Conservation (phyloP, 2,113 vertebrate genomes). For the Brachirus orientalis region DNA sequence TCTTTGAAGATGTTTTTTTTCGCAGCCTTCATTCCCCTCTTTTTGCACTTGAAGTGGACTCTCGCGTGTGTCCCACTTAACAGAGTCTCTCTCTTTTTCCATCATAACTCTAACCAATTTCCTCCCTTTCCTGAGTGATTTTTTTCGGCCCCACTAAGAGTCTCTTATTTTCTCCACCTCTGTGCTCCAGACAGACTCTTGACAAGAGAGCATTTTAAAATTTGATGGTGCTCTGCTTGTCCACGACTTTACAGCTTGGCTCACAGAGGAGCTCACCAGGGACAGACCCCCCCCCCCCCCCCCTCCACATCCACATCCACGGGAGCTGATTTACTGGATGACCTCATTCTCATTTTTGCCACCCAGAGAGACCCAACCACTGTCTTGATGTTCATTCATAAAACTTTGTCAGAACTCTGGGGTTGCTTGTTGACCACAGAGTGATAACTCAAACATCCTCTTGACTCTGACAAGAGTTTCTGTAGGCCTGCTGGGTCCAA, state of each 20-base stretch:
- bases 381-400: conserved; percentile 68
- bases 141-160: too few species aligned
- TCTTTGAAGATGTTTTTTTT: conserved; percentile 1
- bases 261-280: conserved; percentile 29
- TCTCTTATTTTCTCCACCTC: conserved; percentile 16
- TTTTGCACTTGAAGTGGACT: conserved; percentile 19
- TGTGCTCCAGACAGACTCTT: conserved; percentile 38
- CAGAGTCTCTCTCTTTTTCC: conserved; percentile 24
- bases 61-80: conserved; percentile 15
- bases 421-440: conserved; percentile 10
- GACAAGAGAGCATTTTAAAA: conserved; percentile 31
- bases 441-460: conserved; percentile 24
- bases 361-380: conserved; percentile 32
- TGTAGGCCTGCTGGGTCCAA: conserved; percentile 14
- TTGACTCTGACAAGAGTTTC: conserved; percentile 27
- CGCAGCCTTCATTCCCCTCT: not conserved
- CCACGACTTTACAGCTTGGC: conserved; percentile 71
- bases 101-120: conserved; percentile 16
- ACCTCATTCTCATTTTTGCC: conserved; percentile 58
- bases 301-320: too few species aligned
- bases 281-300: conserved; percentile 41
- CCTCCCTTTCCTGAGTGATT: too few species aligned
- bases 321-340: conserved; percentile 75
- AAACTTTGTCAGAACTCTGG: conserved; percentile 49
- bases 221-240: conserved; percentile 22